phyloP scores from a whole-genome alignment of 2,113 vertebrate genomes.

The Pholis gunnellus region DNA sequence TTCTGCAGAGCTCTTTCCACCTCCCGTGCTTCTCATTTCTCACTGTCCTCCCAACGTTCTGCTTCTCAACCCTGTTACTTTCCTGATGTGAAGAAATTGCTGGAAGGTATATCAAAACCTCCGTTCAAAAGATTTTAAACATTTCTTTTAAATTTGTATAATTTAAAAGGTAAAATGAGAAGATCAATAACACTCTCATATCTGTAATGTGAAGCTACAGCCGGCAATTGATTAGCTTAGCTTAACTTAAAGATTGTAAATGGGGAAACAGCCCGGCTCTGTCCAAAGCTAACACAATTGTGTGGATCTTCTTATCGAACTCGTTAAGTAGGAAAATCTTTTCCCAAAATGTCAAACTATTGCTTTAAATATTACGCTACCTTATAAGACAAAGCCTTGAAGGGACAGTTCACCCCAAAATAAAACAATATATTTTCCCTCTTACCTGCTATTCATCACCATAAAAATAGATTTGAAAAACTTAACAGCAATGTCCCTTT shows the following conservation, averaged over 20 bases:
- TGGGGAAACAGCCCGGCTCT: not conserved
- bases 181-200: not conserved
- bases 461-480: no score
- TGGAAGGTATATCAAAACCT: slow-evolving; percentile 21
- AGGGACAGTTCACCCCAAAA: no score
- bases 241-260: no score
- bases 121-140: not conserved
- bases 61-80: slow-evolving; percentile 24
- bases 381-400: no score
- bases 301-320: not conserved
- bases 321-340: not conserved
- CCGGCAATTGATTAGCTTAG: not conserved
- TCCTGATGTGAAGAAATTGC: slow-evolving; percentile 9
- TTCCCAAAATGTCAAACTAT: slow-evolving; percentile 3
- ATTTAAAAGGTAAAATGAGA: not conserved
- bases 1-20: slow-evolving; percentile 8
- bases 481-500: no score
- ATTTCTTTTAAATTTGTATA: not conserved
- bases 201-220: not conserved
- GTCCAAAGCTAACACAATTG: not conserved
- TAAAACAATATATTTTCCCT: no score
- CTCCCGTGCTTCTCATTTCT: slow-evolving; percentile 39
- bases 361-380: not conserved
- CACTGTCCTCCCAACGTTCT: slow-evolving; percentile 50
- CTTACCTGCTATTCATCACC: no score